Percentiles rank a stretch among this genome's conserved stretches.
Conservation (phyloP, 2,113 vertebrate species). For the Sceloporus tristichus region DNA sequence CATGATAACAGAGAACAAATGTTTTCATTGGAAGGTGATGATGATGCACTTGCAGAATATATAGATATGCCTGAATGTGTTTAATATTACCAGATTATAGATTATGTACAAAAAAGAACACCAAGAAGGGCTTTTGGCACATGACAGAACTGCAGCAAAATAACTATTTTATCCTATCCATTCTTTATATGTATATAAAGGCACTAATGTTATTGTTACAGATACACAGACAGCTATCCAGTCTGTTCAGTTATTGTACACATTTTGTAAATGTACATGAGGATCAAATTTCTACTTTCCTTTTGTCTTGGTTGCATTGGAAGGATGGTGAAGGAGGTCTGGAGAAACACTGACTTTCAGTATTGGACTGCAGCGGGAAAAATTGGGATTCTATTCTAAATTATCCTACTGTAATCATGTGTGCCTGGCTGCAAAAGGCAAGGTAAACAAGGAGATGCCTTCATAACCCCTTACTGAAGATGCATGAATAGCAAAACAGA, state of each 20-base stretch:
- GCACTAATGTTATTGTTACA: neutral
- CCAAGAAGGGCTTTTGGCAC: neutral
- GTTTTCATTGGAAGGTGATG: neutral
- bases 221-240: neutral
- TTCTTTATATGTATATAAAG: neutral
- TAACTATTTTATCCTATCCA: neutral
- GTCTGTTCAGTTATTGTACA: neutral
- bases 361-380: too few relatives aligned
- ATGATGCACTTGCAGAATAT: neutral
- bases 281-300: neutral
- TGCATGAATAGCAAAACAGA: too few relatives aligned
- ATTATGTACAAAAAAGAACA: neutral
- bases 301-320: neutral
- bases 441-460: too few relatives aligned
- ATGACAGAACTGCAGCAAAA: neutral
- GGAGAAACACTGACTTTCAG: too few relatives aligned
- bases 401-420: too few relatives aligned
- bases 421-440: too few relatives aligned
- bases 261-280: neutral
- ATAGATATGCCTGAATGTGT: neutral
- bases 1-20: slow-evolving; percentile 36
- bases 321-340: too few relatives aligned
- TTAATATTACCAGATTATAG: neutral
- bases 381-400: too few relatives aligned
- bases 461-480: too few relatives aligned